phyloP scores from a whole-genome alignment of 2,888 invertebrate genomes.

The Sympetrum striolatum region DNA sequence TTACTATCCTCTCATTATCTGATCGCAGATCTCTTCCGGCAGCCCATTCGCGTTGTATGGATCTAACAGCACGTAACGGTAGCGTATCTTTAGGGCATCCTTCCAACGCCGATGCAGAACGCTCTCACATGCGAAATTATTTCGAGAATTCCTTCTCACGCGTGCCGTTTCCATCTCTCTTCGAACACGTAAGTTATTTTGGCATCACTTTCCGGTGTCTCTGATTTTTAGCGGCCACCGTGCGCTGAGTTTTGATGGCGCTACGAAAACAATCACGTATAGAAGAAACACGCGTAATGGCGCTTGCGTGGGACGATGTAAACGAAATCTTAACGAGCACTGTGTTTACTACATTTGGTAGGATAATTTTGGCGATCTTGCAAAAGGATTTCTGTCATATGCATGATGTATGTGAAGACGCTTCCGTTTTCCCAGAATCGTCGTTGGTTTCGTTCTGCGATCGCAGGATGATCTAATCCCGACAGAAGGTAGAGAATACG shows the following conservation, averaged over 20 bases:
- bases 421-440: too few relatives aligned
- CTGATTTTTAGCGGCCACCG: background rate
- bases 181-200: background rate
- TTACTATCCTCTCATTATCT: background rate
- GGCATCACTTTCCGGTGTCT: background rate
- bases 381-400: too few relatives aligned
- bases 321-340: background rate
- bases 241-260: background rate
- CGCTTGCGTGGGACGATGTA: background rate
- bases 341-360: background rate
- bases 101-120: background rate
- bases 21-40: background rate
- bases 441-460: too few relatives aligned
- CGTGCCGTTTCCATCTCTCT: background rate
- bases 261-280: background rate
- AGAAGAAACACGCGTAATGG: background rate
- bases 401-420: too few relatives aligned
- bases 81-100: background rate
- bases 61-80: background rate
- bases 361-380: too few relatives aligned
- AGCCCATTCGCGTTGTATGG: background rate
- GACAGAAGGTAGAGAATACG: too few relatives aligned
- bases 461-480: too few relatives aligned
- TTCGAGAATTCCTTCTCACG: background rate
- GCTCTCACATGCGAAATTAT: slow-evolving; percentile 12